Evolutionary conservation across 92 coral and sea anemone species (phyloP).

Genomic region (Montipora capitata): DNA sequence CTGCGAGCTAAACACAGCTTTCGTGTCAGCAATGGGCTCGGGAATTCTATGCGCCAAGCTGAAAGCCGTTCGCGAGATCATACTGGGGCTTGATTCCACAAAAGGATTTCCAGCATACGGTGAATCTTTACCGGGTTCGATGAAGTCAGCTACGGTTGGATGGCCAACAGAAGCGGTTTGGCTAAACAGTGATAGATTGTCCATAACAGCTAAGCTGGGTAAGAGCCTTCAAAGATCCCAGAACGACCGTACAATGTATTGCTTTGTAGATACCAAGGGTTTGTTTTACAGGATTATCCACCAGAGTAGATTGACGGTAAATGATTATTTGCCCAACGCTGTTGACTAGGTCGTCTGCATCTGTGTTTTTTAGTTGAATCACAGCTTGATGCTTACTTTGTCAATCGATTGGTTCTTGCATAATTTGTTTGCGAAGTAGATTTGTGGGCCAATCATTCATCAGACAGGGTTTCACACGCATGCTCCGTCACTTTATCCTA

Average conservation of each 20-base stretch:
- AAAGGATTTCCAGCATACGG: slow-evolving; percentile 79
- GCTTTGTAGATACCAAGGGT: slow-evolving; percentile 23
- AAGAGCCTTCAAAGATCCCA: slow-evolving; percentile 9
- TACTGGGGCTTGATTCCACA: slow-evolving; percentile 80
- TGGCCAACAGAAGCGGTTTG: slow-evolving; percentile 73
- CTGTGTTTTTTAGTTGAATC: slow-evolving; percentile 88
- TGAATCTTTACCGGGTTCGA: slow-evolving; percentile 88
- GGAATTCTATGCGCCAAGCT: slow-evolving; percentile 86
- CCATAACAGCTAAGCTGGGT: slow-evolving; percentile 69
- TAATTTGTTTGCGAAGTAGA: slow-evolving; percentile 92
- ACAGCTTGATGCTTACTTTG: slow-evolving; percentile 91
- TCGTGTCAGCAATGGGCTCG: slow-evolving; percentile 82
- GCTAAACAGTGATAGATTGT: slow-evolving; percentile 70
- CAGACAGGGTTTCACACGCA: slow-evolving; percentile 66
- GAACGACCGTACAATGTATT: slow-evolving; percentile 30
- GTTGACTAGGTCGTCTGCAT: slow-evolving; percentile 75
- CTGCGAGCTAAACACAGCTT: slow-evolving; percentile 77
- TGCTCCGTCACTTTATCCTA: slow-evolving; percentile 54
- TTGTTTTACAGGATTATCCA: slow-evolving; percentile 72
- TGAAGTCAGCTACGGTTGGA: slow-evolving; percentile 78
- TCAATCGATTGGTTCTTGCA: slow-evolving; percentile 93
- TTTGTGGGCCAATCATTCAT: slow-evolving; percentile 90
- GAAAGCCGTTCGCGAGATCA: slow-evolving; percentile 84
- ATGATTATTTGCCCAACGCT: slow-evolving; percentile 66
- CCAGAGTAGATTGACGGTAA: slow-evolving; percentile 63